Percentiles rank a stretch among this genome's conserved stretches.
These are phyloP conservation scores for Eufriesea mexicana DNA, from an alignment of 1,140 invertebrate species.

Conservation along the genomic window DNA sequence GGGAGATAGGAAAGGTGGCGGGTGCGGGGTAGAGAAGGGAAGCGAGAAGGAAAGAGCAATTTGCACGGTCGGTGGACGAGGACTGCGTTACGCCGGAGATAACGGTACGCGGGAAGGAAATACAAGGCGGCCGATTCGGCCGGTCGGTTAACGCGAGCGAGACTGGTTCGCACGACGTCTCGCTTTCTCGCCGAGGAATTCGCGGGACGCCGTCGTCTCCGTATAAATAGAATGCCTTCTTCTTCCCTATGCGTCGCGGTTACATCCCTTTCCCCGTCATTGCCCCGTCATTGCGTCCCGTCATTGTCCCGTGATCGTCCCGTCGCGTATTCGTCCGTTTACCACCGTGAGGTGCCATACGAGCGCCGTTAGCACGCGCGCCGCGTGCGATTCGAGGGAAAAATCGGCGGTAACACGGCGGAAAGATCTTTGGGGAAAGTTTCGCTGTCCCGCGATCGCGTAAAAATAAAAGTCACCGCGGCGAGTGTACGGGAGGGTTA, in stretches of 20 bases:
- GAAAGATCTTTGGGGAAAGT: too few relatives aligned
- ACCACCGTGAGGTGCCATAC: too few relatives aligned
- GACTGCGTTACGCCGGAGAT: constrained; percentile 19
- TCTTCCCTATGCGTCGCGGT: constrained; percentile 5
- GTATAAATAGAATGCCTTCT: constrained; percentile 63
- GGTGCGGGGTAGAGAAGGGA: too few relatives aligned
- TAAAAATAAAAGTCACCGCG: too few relatives aligned
- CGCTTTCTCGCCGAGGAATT: constrained; percentile 63
- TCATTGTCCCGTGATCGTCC: too few relatives aligned
- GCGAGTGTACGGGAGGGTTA: too few relatives aligned
- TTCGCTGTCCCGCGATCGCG: too few relatives aligned
- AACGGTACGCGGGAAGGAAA: constrained; percentile 39
- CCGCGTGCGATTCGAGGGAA: too few relatives aligned
- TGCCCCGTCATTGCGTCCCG: too few relatives aligned
- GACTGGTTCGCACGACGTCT: constrained; percentile 25
- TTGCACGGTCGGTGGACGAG: background rate
- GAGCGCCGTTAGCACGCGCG: too few relatives aligned
- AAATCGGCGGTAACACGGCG: background rate
- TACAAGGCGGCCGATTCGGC: background rate
- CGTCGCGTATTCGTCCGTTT: too few relatives aligned
- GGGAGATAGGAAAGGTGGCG: too few relatives aligned
- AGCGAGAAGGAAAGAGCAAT: background rate
- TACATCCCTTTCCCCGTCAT: background rate
- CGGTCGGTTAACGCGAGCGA: constrained; percentile 4
- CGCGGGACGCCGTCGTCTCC: constrained; percentile 1